These are phyloP conservation scores for Hydractinia symbiolongicarpus DNA, from an alignment of 30 jellyfish, hydroid and myxozoan species.

Conservation along the genomic window DNA sequence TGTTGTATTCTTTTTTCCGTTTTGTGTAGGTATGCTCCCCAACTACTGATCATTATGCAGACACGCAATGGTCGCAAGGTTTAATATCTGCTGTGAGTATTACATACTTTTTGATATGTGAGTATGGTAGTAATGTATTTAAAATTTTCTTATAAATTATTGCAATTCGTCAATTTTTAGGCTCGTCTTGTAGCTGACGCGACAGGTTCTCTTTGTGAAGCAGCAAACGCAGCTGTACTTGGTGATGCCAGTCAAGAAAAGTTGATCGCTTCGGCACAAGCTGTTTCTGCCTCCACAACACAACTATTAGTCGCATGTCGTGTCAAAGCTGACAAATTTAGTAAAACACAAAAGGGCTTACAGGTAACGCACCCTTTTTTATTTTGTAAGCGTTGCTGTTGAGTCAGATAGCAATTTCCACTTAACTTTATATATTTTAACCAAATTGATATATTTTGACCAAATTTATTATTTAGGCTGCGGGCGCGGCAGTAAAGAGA, in stretches of 20 bases:
- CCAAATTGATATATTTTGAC: too few relatives aligned
- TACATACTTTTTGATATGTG: neutral
- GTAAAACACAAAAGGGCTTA: constrained; percentile 45
- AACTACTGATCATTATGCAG: constrained; percentile 30
- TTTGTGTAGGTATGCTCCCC: constrained; percentile 63
- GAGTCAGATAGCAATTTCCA: too few relatives aligned
- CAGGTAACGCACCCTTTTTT: constrained; percentile 19
- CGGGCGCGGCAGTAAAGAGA: constrained; percentile 53
- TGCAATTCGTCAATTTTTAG: neutral
- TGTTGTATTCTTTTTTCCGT: neutral
- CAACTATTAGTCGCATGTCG: constrained; percentile 51
- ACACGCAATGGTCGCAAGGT: constrained; percentile 70
- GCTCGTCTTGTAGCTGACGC: constrained; percentile 57
- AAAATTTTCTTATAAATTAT: neutral
- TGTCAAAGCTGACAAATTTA: constrained; percentile 50
- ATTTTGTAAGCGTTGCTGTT: too few relatives aligned
- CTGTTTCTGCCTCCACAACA: constrained; percentile 50
- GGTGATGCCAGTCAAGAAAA: constrained; percentile 60
- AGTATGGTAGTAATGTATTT: neutral
- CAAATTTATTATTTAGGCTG: constrained; percentile 13
- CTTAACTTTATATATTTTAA: too few relatives aligned
- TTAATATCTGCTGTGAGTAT: constrained; percentile 50
- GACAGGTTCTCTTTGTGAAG: constrained; percentile 52
- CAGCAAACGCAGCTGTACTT: constrained; percentile 54
- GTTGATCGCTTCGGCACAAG: constrained; percentile 48